These are phyloP conservation scores for Platysteira castanea DNA, from an alignment of 2,113 vertebrate species.

Conservation along the genomic window DNA sequence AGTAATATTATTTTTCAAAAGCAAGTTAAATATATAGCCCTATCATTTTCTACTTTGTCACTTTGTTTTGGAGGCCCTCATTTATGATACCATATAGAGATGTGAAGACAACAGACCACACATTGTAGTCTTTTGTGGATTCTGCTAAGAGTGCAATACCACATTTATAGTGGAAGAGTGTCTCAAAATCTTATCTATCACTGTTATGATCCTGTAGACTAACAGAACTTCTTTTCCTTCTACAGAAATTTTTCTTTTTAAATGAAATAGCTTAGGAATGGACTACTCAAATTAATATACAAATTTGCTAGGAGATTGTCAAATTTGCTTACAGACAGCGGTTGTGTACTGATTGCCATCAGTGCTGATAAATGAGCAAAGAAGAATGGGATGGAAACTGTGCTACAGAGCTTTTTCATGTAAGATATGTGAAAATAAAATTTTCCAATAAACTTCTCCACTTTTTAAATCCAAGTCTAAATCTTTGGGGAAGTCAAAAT, in stretches of 20 bases:
- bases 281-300: not conserved
- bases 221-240: not conserved
- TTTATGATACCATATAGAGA: not conserved
- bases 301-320: not conserved
- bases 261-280: not conserved
- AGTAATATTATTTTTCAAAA: not conserved
- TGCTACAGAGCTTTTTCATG: not conserved
- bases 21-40: not conserved
- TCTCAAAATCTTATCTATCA: not conserved
- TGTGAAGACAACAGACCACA: not conserved
- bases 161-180: not conserved
- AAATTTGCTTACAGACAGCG: not conserved
- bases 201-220: not conserved
- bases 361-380: not conserved
- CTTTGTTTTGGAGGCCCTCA: not conserved
- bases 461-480: not conserved
- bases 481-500: not conserved
- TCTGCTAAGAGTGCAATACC: not conserved
- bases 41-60: not conserved
- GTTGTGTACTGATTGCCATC: not conserved
- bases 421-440: not conserved
- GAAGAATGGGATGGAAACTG: not conserved
- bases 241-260: not conserved
- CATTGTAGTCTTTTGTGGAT: accelerated
- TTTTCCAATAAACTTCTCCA: not conserved